Base-by-base conservation (phyloP, 2,113 vertebrate genomes). In the Siphamia tubifer region DNA sequence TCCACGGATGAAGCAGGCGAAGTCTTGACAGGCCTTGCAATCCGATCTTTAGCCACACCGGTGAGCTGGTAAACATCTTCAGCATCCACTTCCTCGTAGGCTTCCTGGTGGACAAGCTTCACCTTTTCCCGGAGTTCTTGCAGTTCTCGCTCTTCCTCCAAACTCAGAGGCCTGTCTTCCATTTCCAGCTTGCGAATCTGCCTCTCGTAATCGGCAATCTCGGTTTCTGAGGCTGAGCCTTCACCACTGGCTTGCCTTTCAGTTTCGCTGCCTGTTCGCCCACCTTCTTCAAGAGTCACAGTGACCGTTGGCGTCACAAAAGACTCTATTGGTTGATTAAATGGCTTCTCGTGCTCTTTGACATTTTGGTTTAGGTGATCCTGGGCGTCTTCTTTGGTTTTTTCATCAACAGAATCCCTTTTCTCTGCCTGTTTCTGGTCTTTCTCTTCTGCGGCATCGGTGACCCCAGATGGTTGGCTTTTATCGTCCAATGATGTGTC, bases 21-120 rank as follows among this genome's bases (percentile, higher is more conserved):
- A 1, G 92, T 87, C 79, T 88, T 92, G 13, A 89, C 68, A 13
- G 92, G 93, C 54, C 89, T 85, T 4, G 89, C 87, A 43, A 93
- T 92, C 36, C 90, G 76, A 63, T 92, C 90, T 39, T 93, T 93
- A 36, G 92, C 93, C 40, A 89, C 87, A 4, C 93, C 93, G 0
- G 92, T 94, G 27, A 93, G 80, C 82, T 99, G 96, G 0, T 98
- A 99, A 23, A 95, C 97, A 67, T 99, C 97, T 74, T 99, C 97
- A 25, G 98, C 98, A 83, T 99, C 97, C 10, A 98, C 93, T 58
- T 94, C 93, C 52, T 94, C 93, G 30, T 94, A 94, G 12, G 97
- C 97, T 77, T 99, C 97, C 84, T 99, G 97, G 74, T 99, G 97
- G 30, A 99, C 97, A 69, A 99, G 81, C 55, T 93, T 94, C 28